Percentiles rank a stretch among this genome's conserved stretches.
Evolutionary conservation across 1,140 invertebrate species (phyloP).

Genomic region (Venustaconcha ellipsiformis): DNA sequence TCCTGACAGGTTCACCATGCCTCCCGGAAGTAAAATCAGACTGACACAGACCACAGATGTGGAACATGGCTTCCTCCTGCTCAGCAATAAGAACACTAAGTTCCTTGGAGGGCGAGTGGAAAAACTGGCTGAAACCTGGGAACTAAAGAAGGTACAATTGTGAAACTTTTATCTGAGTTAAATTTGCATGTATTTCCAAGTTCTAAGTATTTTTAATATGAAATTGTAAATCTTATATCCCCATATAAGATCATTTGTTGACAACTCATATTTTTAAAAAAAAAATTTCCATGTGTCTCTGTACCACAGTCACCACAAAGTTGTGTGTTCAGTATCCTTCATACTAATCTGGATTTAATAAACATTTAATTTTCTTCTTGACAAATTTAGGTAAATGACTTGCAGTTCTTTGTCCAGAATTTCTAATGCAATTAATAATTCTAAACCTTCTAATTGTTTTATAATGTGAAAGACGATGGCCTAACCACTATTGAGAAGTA

Average conservation of each 20-base stretch:
- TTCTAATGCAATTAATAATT: no score
- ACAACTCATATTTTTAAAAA: neutral
- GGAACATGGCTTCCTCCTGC: constrained; percentile 80
- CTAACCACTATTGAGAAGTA: no score
- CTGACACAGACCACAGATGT: constrained; percentile 71
- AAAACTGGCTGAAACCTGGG: constrained; percentile 90
- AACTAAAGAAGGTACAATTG: constrained; percentile 78
- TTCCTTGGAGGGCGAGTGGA: constrained; percentile 85
- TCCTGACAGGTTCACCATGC: constrained; percentile 75
- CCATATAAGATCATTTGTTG: neutral
- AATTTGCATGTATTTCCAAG: neutral
- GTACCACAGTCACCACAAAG: no score
- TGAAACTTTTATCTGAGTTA: neutral
- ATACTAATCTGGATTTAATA: neutral
- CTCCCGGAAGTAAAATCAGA: constrained; percentile 82
- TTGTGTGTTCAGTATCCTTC: neutral
- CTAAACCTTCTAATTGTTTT: no score
- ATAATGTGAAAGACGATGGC: no score
- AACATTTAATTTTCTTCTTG: neutral
- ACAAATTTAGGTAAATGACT: neutral
- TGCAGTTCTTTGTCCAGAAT: no score
- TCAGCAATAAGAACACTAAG: constrained; percentile 77
- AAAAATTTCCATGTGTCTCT: no score
- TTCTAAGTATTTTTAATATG: constrained; percentile 22
- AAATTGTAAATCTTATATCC: neutral